A percentile compares a stretch with the other conserved stretches of the same genome.
Evolutionary conservation across 2,797 vertebrate species (phyloP).

Genomic region (Cyprinodon diabolis): DNA sequence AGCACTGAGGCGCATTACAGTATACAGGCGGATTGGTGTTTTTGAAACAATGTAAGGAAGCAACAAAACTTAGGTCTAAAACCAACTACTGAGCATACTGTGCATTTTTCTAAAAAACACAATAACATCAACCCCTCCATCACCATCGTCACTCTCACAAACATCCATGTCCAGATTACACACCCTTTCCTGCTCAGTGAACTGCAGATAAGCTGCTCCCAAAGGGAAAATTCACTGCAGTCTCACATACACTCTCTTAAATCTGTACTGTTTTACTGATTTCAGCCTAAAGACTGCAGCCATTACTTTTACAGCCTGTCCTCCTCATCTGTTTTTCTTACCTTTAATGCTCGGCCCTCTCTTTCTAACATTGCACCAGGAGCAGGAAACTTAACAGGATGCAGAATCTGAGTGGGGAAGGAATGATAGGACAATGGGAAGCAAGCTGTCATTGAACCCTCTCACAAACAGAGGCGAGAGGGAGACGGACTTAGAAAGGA

Average conservation of each 20-base stretch:
- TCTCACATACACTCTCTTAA: constrained; percentile 21
- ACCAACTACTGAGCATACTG: constrained; percentile 18
- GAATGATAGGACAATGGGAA: constrained; percentile 86
- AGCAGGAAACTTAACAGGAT: constrained; percentile 84
- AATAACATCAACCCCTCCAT: constrained; percentile 51
- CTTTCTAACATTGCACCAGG: constrained; percentile 10
- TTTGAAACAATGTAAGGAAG: constrained; percentile 43
- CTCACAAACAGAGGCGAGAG: constrained; percentile 40
- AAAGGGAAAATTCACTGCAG: constrained; percentile 33
- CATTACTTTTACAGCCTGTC: constrained; percentile 19
- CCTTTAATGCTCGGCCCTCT: constrained; percentile 11
- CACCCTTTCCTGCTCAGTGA: constrained; percentile 78
- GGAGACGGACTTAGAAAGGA: constrained; percentile 24
- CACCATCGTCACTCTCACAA: constrained; percentile 58
- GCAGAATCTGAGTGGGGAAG: constrained; percentile 74
- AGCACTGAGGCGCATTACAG: background rate
- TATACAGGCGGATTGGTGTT: background rate
- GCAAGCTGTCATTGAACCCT: constrained; percentile 74
- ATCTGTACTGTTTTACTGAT: constrained; percentile 26
- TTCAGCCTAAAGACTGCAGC: constrained; percentile 10
- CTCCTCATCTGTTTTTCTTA: constrained; percentile 21
- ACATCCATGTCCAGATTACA: constrained; percentile 66
- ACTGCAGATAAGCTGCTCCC: constrained; percentile 74
- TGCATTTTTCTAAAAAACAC: constrained; percentile 47
- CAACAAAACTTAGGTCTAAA: constrained; percentile 25